Conservation (phyloP, 1,140 invertebrate species). For the Conopomorpha cramerella region DNA sequence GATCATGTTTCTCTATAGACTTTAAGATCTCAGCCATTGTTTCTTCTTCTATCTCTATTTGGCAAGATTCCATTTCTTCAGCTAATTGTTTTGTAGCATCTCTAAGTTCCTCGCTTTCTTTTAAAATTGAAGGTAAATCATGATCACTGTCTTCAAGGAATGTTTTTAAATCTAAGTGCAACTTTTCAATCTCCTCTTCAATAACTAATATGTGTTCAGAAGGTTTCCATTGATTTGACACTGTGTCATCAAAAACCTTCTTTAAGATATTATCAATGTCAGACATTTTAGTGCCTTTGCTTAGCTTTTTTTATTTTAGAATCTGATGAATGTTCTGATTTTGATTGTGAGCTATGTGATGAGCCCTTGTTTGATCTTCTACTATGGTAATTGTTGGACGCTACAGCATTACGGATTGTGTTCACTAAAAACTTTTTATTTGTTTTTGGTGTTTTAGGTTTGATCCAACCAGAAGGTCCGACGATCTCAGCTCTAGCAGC, state of each 20-base stretch:
- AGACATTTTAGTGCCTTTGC: conserved; percentile 41
- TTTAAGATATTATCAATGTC: conserved; percentile 25
- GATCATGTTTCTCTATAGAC: conserved; percentile 60
- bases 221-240: conserved; percentile 28
- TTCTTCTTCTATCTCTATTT: conserved; percentile 59
- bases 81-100: conserved; percentile 42
- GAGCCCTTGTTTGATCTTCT: conserved; percentile 18
- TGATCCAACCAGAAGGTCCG: conserved; percentile 67
- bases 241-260: conserved; percentile 22
- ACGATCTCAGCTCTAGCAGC: conserved; percentile 65
- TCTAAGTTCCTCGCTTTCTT: conserved; percentile 55
- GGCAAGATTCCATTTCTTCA: conserved; percentile 57
- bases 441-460: conserved; percentile 59
- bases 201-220: conserved; percentile 59
- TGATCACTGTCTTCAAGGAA: conserved; percentile 61
- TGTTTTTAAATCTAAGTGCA: conserved; percentile 60
- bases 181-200: conserved; percentile 57
- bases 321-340: conserved; percentile 44
- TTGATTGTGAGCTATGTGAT: conserved; percentile 22
- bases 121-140: conserved; percentile 56
- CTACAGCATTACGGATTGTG: conserved; percentile 45
- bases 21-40: conserved; percentile 63
- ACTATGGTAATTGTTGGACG: conserved; percentile 43
- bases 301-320: conserved; percentile 39
- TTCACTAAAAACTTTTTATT: conserved; percentile 66